Evolutionary conservation across 64 coral and sea anemone species (phyloP).

Genomic region (Pachyseris speciosa): DNA sequence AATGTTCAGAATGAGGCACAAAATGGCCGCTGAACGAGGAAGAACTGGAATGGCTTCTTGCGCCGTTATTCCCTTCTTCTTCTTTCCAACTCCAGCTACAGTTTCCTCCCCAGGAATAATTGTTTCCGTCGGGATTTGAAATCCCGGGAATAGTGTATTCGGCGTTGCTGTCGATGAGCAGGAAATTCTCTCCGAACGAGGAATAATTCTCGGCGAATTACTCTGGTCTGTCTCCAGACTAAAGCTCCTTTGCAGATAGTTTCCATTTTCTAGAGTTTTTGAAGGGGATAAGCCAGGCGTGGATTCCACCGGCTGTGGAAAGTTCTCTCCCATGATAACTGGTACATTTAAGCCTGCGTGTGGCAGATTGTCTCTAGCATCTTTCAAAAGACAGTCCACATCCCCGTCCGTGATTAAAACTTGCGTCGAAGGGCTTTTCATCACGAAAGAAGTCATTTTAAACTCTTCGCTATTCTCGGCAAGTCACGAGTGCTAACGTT

Average conservation of each 20-base stretch:
- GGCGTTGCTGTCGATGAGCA: slow-evolving; percentile 65
- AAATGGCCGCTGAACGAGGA: slow-evolving; percentile 59
- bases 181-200: slow-evolving; percentile 40
- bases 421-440: slow-evolving; percentile 31
- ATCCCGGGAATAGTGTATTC: slow-evolving; percentile 79
- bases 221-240: slow-evolving; percentile 15
- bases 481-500: background rate
- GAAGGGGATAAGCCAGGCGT: background rate
- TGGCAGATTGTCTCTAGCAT: slow-evolving; percentile 13
- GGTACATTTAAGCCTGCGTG: background rate
- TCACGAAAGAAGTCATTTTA: background rate
- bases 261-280: slow-evolving; percentile 21
- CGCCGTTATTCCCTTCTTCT: slow-evolving; percentile 48
- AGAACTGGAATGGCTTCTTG: slow-evolving; percentile 82
- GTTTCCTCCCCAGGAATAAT: slow-evolving; percentile 68
- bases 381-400: background rate
- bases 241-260: slow-evolving; percentile 60
- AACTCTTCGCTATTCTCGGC: background rate
- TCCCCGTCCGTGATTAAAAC: background rate
- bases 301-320: background rate
- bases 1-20: slow-evolving; percentile 86
- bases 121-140: slow-evolving; percentile 84
- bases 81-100: slow-evolving; percentile 22
- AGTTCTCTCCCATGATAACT: background rate
- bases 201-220: background rate